These are phyloP conservation scores for Coenonympha glycerion DNA, from an alignment of 2,888 invertebrate genomes.

Conservation along the genomic window DNA sequence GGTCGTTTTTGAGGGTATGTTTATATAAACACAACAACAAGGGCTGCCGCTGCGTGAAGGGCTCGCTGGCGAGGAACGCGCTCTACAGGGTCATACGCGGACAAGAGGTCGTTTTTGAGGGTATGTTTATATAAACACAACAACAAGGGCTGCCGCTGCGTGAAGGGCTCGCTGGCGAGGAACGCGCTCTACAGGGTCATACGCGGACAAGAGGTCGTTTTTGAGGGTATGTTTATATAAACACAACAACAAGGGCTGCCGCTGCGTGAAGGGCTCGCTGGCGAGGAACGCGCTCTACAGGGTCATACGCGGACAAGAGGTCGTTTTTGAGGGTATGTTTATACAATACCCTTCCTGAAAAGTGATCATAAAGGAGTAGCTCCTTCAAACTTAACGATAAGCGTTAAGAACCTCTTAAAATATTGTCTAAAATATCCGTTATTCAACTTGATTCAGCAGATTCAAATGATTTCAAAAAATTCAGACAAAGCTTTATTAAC, in stretches of 20 bases:
- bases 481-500: too few relatives aligned
- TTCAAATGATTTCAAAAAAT: too few relatives aligned
- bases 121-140: too few relatives aligned
- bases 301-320: conserved; percentile 79
- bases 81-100: conserved; percentile 81
- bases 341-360: too few relatives aligned
- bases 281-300: conserved; percentile 80
- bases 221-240: conserved; percentile 80
- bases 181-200: conserved; percentile 80
- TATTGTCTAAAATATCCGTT: too few relatives aligned
- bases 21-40: too few relatives aligned
- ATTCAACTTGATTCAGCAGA: too few relatives aligned
- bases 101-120: conserved; percentile 80
- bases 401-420: too few relatives aligned
- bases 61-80: conserved; percentile 80
- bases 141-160: conserved; percentile 91
- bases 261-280: conserved; percentile 86
- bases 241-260: too few relatives aligned
- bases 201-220: conserved; percentile 79
- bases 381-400: too few relatives aligned
- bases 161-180: conserved; percentile 84
- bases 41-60: conserved; percentile 90
- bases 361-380: too few relatives aligned
- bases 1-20: conserved; percentile 81
- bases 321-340: conserved; percentile 81